These are phyloP conservation scores for Pseudoatta argentina DNA, from an alignment of 1,140 invertebrate species.

Conservation along the genomic window DNA sequence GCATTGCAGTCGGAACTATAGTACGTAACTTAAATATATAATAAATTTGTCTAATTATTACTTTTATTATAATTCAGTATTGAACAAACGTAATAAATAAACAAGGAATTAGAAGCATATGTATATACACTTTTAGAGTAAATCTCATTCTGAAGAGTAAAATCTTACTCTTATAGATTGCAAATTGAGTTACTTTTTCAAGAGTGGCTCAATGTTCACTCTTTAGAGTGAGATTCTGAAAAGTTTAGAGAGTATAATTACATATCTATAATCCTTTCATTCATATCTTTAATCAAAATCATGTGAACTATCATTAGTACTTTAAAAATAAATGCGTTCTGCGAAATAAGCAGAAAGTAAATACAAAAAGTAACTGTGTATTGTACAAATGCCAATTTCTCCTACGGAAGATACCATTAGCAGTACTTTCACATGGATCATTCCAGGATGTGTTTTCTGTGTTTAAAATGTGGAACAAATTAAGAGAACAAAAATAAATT, in stretches of 20 bases:
- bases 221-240: no score
- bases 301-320: neutral
- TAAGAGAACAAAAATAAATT: conserved; percentile 16
- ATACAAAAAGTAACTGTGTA: neutral
- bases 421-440: neutral
- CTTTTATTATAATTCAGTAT: neutral
- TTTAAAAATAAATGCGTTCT: neutral
- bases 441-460: neutral
- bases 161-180: no score
- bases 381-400: neutral
- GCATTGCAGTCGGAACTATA: neutral
- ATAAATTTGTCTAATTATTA: no score
- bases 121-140: no score
- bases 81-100: neutral
- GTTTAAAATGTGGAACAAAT: neutral
- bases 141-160: no score
- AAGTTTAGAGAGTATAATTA: neutral
- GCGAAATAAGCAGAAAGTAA: neutral
- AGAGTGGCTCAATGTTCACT: no score
- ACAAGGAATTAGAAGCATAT: no score
- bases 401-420: neutral
- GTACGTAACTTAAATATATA: neutral
- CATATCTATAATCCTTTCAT: neutral
- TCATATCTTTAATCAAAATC: neutral
- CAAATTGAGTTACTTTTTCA: no score